Percentiles rank a stretch among this genome's conserved stretches.
These are phyloP conservation scores for Hyalella azteca DNA, from an alignment of 2,888 invertebrate species.

Conservation along the genomic window DNA sequence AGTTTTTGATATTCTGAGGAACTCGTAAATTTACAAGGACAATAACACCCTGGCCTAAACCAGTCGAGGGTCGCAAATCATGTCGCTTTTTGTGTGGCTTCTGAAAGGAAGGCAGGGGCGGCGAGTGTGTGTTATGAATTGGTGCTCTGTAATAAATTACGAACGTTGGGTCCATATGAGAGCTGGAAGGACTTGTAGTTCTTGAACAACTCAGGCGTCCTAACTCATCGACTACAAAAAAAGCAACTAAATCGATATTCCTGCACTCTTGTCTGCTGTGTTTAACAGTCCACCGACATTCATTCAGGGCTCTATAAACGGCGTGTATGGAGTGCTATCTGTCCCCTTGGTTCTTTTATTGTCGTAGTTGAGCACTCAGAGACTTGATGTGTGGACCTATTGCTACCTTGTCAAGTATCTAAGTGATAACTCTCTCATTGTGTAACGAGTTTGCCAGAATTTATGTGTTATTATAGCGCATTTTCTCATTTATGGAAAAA, in stretches of 20 bases:
- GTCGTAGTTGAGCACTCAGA: too few species aligned
- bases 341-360: too few species aligned
- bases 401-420: too few species aligned
- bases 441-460: too few species aligned
- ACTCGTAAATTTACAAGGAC: too few species aligned
- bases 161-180: slow-evolving; percentile 1
- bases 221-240: slow-evolving; percentile 4
- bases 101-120: not conserved
- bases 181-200: not conserved
- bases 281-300: not conserved
- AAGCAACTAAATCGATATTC: not conserved
- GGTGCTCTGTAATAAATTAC: not conserved
- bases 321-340: too few species aligned
- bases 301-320: too few species aligned
- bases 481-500: too few species aligned
- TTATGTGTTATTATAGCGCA: too few species aligned
- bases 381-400: too few species aligned
- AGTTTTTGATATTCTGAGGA: too few species aligned
- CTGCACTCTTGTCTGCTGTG: not conserved
- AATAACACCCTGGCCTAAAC: not conserved
- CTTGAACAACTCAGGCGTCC: not conserved
- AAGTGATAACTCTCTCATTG: too few species aligned
- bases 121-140: slow-evolving; percentile 15
- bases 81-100: not conserved
- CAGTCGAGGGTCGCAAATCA: not conserved